Percentiles rank a stretch among this genome's conserved stretches.
Evolutionary conservation across 1,140 invertebrate genomes (phyloP).

Genomic region (Tigriopus japonicus): DNA sequence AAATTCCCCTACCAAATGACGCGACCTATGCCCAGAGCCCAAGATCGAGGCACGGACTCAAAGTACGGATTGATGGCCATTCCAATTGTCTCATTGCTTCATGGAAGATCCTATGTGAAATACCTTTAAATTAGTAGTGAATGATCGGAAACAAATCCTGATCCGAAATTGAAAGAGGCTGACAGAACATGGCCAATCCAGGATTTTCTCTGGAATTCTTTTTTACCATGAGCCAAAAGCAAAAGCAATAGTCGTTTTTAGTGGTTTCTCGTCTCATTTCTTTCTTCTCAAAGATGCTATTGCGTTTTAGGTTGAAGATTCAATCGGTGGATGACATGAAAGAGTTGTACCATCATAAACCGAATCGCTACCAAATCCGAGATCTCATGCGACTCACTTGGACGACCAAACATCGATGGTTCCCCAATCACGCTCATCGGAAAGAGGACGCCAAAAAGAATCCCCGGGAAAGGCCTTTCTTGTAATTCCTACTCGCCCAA

Average conservation of each 20-base stretch:
- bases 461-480: background rate
- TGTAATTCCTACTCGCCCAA: background rate
- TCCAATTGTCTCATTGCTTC: too few species aligned
- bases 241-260: too few species aligned
- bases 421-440: constrained; percentile 32
- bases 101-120: too few species aligned
- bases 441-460: background rate
- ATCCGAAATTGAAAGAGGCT: too few species aligned
- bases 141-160: background rate
- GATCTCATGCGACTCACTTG: constrained; percentile 51
- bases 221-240: too few species aligned
- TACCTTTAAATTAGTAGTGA: background rate
- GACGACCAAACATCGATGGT: constrained; percentile 63
- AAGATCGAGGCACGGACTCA: constrained; percentile 18
- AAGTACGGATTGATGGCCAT: constrained; percentile 19
- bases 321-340: constrained; percentile 36
- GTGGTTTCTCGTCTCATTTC: too few species aligned
- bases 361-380: constrained; percentile 36
- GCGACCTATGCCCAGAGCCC: constrained; percentile 40
- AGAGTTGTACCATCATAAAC: constrained; percentile 42
- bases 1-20: constrained; percentile 65
- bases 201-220: constrained; percentile 28
- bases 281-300: too few species aligned
- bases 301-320: constrained; percentile 30
- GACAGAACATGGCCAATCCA: too few species aligned